Evolutionary conservation across 2,113 vertebrate species (phyloP), one percentile per base, ranked within the genome.

Genomic region (Gallinago paraguaiae): DNA sequence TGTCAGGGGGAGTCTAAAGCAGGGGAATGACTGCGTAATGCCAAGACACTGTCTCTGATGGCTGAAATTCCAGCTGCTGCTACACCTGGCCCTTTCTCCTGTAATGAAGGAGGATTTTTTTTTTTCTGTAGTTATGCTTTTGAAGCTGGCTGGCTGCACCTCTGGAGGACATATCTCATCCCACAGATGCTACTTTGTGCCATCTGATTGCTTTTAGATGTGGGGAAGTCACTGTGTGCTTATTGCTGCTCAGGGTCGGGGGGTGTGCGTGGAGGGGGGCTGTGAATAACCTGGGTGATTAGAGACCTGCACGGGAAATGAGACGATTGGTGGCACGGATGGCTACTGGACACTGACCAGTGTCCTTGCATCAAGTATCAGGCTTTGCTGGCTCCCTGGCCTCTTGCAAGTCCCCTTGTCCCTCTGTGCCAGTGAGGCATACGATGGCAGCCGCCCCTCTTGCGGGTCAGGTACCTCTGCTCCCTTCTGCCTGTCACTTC

Each of bases 31-130:
- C 92, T 30, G 17, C 2, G 1, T 96, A 88, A 95, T 93, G 69
- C 92, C 64, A 94, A 86, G 93, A 57, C 68, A n/a, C 56, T 74
- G 46, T 88, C 93, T 96, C 95, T 94, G 86, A 90, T 88, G 83
- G 93, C 93, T 96, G 93, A 88, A 95, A 96, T 96, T 96, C 95
- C 96, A 97, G 95, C 93, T 96, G 95, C 90, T 94, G 82, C 64
- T 95, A 96, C 96, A 96, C 93, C 93, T 95, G 93, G 95, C 92
- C 82, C 48, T 94, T 91, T 97, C 88, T 81, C 61, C 72, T 96
- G 53, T 95, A 95, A 95, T 96, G 74, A 93, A 89, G 22, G 74
- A 82, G 65, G 77, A 60, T 39, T 81, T 90, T 54, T 63, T 53
- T 90, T 80, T 82, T 14, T 25, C 15, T 30, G 53, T 54, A 54